Evolutionary conservation across 1,140 invertebrate species (phyloP).

Genomic region (Wasmannia auropunctata): DNA sequence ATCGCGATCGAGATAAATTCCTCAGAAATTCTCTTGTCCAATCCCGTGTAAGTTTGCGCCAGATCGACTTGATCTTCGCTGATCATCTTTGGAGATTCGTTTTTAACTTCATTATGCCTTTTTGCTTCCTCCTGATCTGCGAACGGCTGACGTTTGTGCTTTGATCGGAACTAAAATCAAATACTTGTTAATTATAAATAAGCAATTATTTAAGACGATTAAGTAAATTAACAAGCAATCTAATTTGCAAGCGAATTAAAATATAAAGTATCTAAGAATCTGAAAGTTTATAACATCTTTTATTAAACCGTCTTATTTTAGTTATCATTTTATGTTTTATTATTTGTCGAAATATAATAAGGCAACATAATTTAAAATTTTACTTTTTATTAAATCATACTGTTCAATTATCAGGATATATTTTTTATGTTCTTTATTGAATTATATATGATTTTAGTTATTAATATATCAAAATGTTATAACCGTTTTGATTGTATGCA

Average conservation of each 20-base stretch:
- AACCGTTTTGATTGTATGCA: not conserved
- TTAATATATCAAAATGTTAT: not conserved
- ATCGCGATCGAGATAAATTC: conserved; percentile 87
- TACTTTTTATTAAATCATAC: not conserved
- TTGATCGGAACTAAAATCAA: conserved; percentile 65
- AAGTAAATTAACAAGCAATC: not conserved
- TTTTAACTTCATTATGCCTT: conserved; percentile 74
- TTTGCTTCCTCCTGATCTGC: conserved; percentile 75
- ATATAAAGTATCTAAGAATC: not conserved
- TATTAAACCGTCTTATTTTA: not conserved
- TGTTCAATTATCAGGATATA: not conserved
- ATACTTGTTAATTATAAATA: not conserved
- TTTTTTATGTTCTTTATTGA: not conserved
- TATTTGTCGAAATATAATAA: not conserved
- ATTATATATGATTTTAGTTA: not conserved
- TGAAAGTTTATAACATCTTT: not conserved
- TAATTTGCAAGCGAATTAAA: not conserved
- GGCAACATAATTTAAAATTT: not conserved
- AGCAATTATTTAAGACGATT: not conserved
- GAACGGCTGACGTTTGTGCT: conserved; percentile 76
- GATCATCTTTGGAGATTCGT: conserved; percentile 74
- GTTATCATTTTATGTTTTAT: not conserved
- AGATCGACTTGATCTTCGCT: conserved; percentile 83
- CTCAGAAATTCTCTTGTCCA: conserved; percentile 87
- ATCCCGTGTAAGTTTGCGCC: conserved; percentile 86